These are phyloP conservation scores for Vollenhovia emeryi DNA, from an alignment of 1,140 invertebrate genomes.

Conservation along the genomic window DNA sequence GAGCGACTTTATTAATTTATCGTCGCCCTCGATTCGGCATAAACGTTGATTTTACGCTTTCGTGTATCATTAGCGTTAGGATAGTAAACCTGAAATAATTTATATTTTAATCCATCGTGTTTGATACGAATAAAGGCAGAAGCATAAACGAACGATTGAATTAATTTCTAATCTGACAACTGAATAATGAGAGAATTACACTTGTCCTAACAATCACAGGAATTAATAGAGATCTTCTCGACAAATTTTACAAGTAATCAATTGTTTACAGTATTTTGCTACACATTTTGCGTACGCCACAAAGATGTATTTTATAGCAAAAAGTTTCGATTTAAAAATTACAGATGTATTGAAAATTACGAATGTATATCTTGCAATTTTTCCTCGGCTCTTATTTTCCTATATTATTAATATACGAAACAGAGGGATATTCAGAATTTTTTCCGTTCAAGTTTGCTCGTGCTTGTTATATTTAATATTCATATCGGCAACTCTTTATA, in stretches of 20 bases:
- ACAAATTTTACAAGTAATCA: not conserved
- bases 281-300: not conserved
- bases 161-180: not conserved
- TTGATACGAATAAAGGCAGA: not conserved
- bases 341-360: not conserved
- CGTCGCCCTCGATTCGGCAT: not conserved
- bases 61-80: not conserved
- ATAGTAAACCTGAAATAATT: not conserved
- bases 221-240: not conserved
- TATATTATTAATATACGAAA: not conserved
- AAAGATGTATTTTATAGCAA: not conserved
- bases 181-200: not conserved
- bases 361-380: not conserved
- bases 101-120: not conserved
- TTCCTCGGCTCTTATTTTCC: not conserved
- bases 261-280: not conserved
- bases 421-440: not conserved
- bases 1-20: conserved; percentile 1
- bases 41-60: not conserved
- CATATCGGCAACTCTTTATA: not conserved
- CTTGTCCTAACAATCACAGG: not conserved
- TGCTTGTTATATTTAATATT: not conserved
- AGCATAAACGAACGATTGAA: not conserved
- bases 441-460: not conserved
- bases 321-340: not conserved